These are phyloP conservation scores for Ia io DNA, from an alignment of 2,113 vertebrate genomes.

Conservation along the genomic window DNA sequence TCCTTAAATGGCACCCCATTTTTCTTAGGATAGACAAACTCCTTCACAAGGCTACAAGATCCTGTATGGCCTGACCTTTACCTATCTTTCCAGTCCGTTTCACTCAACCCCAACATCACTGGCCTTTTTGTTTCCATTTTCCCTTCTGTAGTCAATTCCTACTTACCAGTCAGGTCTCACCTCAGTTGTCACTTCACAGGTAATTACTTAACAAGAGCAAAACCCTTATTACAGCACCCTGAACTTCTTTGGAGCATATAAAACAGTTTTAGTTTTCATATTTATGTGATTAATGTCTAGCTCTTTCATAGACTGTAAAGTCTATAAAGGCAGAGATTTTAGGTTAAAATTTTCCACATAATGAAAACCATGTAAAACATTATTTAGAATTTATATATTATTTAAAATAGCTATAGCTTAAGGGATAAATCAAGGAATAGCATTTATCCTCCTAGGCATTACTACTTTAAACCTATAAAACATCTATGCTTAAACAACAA, in stretches of 20 bases:
- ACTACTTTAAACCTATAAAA: constrained; percentile 26
- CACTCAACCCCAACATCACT: background rate
- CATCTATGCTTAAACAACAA: background rate
- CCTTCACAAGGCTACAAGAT: background rate
- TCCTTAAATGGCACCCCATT: background rate
- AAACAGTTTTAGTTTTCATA: background rate
- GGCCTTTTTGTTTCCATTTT: background rate
- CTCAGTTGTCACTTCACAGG: background rate
- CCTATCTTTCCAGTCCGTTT: background rate
- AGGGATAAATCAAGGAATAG: background rate
- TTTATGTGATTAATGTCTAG: background rate
- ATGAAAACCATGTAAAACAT: background rate
- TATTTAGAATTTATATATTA: background rate
- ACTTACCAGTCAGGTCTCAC: background rate
- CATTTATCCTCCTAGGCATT: background rate
- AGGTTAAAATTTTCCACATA: constrained; percentile 2
- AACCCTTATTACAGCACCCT: background rate
- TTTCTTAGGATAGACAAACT: constrained; percentile 28
- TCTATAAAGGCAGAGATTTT: constrained; percentile 36
- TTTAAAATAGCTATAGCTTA: constrained; percentile 21
- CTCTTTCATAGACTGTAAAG: background rate
- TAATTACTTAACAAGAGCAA: constrained; percentile 4
- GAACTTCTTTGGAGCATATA: background rate
- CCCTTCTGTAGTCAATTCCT: background rate
- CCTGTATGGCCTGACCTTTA: background rate